Conservation (phyloP, 2,888 invertebrate genomes). For the Rutpela maculata region DNA sequence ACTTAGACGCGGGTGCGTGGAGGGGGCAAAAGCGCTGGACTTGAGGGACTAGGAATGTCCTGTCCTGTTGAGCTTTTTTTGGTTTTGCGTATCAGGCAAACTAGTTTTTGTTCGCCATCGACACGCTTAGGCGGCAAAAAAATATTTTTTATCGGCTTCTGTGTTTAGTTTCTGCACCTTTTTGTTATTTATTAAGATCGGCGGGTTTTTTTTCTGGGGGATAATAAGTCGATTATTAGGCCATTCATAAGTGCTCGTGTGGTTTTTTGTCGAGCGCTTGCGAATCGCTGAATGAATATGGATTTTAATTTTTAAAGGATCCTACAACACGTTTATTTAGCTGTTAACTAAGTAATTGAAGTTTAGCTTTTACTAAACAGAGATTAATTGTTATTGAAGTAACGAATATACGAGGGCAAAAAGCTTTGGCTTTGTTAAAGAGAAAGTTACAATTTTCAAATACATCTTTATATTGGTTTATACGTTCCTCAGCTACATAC, state of each 20-base stretch:
- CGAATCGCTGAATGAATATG: constrained; percentile 7
- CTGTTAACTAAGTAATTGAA: no score
- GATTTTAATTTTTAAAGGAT: neutral
- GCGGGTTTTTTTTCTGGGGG: constrained; percentile 34
- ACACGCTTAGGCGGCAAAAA: constrained; percentile 56
- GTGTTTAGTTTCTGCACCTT: constrained; percentile 55
- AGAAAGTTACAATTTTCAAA: no score
- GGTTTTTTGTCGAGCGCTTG: constrained; percentile 4
- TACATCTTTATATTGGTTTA: no score
- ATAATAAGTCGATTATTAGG: constrained; percentile 22
- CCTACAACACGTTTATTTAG: no score
- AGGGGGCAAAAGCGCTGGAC: constrained; percentile 49
- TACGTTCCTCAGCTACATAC: no score
- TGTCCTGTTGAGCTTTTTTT: constrained; percentile 46
- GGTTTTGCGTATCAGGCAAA: constrained; percentile 36
- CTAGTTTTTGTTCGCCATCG: constrained; percentile 46
- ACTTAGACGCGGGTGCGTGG: constrained; percentile 53
- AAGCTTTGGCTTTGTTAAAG: no score
- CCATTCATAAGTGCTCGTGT: neutral
- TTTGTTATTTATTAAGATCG: constrained; percentile 22
- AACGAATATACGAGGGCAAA: no score
- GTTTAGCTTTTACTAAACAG: no score
- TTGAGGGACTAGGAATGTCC: constrained; percentile 41
- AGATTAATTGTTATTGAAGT: no score
- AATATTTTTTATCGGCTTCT: constrained; percentile 55